Conservation (phyloP, 2,113 vertebrate genomes). For the Chaenogobius annularis region DNA sequence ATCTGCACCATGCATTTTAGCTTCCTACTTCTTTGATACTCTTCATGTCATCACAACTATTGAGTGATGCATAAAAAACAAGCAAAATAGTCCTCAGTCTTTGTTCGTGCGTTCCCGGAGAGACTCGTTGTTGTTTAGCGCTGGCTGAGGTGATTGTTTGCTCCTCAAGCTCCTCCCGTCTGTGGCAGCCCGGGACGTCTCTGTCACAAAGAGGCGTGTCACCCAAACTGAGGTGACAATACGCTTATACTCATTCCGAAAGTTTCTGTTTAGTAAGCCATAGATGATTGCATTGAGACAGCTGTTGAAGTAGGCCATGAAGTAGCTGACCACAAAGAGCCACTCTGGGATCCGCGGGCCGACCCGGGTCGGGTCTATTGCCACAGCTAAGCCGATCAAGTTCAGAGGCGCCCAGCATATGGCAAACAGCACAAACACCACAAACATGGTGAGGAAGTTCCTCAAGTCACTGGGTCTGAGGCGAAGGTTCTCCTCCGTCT, state of each 20-base stretch:
- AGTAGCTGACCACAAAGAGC: slow-evolving; percentile 90
- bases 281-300: slow-evolving; percentile 93
- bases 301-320: slow-evolving; percentile 95
- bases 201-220: slow-evolving; percentile 81
- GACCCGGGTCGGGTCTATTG: slow-evolving; percentile 81
- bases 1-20: slow-evolving; percentile 44
- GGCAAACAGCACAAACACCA: slow-evolving; percentile 90
- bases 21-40: slow-evolving; percentile 38
- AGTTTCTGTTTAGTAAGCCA: slow-evolving; percentile 91
- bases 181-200: slow-evolving; percentile 79
- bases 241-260: slow-evolving; percentile 87
- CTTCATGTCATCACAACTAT: slow-evolving; percentile 52
- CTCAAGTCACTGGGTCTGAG: slow-evolving; percentile 80
- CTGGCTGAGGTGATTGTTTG: slow-evolving; percentile 81
- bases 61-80: slow-evolving; percentile 35
- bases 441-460: slow-evolving; percentile 93
- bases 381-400: slow-evolving; percentile 86
- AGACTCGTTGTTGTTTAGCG: slow-evolving; percentile 80
- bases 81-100: slow-evolving; percentile 39
- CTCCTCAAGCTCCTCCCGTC: slow-evolving; percentile 79
- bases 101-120: slow-evolving; percentile 59
- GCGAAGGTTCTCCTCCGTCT: slow-evolving; percentile 76
- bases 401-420: slow-evolving; percentile 94
- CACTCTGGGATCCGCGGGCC: slow-evolving; percentile 86
- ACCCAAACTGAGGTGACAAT: slow-evolving; percentile 85